Evolutionary conservation across 2,113 vertebrate genomes (phyloP).

Genomic region (Aplodontia rufa): DNA sequence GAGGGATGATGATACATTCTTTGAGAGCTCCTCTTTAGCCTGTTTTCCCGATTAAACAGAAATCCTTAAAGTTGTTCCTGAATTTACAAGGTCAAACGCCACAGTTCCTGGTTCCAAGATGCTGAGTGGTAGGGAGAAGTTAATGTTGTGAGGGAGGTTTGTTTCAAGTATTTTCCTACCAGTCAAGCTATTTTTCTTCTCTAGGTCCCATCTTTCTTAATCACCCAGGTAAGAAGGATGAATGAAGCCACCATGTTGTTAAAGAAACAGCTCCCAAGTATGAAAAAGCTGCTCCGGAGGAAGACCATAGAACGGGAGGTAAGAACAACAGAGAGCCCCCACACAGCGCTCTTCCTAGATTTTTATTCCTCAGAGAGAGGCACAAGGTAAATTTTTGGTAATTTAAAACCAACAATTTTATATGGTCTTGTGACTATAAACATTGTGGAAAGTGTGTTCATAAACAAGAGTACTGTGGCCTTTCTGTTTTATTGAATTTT

Average conservation of each 20-base stretch:
- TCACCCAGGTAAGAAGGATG: constrained; percentile 95
- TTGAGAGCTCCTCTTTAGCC: background rate
- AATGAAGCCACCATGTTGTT: constrained; percentile 88
- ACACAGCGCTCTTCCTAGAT: background rate
- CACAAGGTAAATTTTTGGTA: background rate
- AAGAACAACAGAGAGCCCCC: background rate
- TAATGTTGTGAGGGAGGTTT: background rate
- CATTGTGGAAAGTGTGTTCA: background rate
- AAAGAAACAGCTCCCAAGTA: constrained; percentile 87
- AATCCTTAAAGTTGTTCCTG: background rate
- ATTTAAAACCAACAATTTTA: background rate
- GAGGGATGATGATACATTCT: too few relatives aligned
- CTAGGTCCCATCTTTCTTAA: constrained; percentile 94
- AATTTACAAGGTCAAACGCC: background rate
- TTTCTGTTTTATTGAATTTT: background rate
- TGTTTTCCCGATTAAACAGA: background rate
- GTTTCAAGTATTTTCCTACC: background rate
- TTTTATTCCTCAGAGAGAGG: background rate
- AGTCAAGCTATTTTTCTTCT: background rate
- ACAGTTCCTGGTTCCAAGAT: background rate
- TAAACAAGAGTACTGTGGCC: background rate
- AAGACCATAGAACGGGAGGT: constrained; percentile 91
- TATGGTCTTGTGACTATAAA: background rate
- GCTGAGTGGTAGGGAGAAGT: background rate
- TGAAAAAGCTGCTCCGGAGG: constrained; percentile 88